Base-by-base conservation (phyloP, 2,797 vertebrate genomes). In the Hydrocynus forskahlii region DNA sequence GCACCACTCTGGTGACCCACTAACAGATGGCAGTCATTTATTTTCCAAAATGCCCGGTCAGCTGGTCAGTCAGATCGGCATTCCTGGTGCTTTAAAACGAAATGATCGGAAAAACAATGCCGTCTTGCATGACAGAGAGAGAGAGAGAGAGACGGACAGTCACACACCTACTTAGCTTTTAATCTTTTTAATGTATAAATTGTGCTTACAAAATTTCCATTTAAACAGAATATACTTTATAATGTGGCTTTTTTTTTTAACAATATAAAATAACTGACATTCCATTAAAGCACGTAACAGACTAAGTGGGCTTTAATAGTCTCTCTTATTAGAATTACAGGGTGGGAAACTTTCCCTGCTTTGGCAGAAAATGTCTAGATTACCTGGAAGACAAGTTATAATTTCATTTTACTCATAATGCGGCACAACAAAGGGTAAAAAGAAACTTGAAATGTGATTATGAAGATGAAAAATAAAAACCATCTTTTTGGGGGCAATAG, bases 181-280 rank as follows among this genome's bases (percentile, higher is more conserved):
- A 83, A 83, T 78, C 59, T 50, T 84, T 86, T 89, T 87, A 87
- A 85, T 89, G 80, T 86, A 86, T 78, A 86, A 87, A 88, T 73
- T 78, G 70, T 62, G 64, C 70, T 71, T 84, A 83, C 78, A 89
- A 86, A 86, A 59, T 16, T 21, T 69, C 62, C 66, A 78, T 40
- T 64, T 75, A 82, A 84, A 80, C 69, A 81, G 23, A 84, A 29
- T 59, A 69, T n/a, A 50, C 71, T 70, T 59, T 60, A 21, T 19
- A 63, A 83, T 57, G 54, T 21, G 66, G 52, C 62, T n/a, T 71
- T 45, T 43, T 62, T 19, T 60, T 78, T 71, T 38, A 77, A 77
- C 40, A 74, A 52, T 55, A 23, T 70, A 68, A 82, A 82, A 78
- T 52, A 40, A 21, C 62, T 81, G 16, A 68, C 13, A 74, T 69